These are phyloP conservation scores for Eulemur albifrons DNA, from an alignment of 2,797 vertebrate genomes.

Conservation along the genomic window DNA sequence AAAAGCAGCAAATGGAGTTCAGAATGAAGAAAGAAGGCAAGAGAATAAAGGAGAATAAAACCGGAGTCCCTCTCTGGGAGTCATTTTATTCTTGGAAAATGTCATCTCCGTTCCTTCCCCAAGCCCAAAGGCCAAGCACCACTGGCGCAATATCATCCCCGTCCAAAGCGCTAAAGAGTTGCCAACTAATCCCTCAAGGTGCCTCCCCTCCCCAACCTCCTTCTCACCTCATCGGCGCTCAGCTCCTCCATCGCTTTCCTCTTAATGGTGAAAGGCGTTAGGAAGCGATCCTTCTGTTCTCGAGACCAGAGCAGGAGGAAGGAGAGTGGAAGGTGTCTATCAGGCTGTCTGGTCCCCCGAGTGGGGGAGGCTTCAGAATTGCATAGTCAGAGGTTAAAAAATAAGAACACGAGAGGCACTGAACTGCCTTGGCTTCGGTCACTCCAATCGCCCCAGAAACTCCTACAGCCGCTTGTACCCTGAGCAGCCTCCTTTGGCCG, in stretches of 20 bases:
- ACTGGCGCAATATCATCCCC: constrained; percentile 33
- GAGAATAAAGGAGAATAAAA: neutral
- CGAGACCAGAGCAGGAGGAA: constrained; percentile 54
- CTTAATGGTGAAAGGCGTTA: constrained; percentile 91
- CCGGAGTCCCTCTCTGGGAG: neutral
- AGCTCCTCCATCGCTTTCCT: constrained; percentile 96
- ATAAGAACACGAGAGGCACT: constrained; percentile 70
- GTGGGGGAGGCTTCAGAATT: constrained; percentile 82
- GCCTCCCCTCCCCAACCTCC: constrained; percentile 58
- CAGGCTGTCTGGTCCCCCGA: constrained; percentile 76
- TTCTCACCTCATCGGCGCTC: constrained; percentile 98
- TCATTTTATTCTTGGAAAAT: constrained; percentile 48
- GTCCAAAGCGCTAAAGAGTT: constrained; percentile 49
- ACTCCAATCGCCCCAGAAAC: constrained; percentile 37
- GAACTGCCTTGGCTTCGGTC: constrained; percentile 39
- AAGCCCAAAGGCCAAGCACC: constrained; percentile 26
- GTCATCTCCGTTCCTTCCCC: constrained; percentile 41
- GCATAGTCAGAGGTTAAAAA: constrained; percentile 84
- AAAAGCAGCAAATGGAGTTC: constrained; percentile 45
- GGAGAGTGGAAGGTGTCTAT: constrained; percentile 71
- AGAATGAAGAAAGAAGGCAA: constrained; percentile 1
- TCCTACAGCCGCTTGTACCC: neutral
- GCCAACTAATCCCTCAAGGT: constrained; percentile 54
- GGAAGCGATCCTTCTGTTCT: constrained; percentile 69
- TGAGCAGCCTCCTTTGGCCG: constrained; percentile 22